These are phyloP conservation scores for Pseudochirops cupreus DNA, from an alignment of 2,797 vertebrate species.

Conservation along the genomic window DNA sequence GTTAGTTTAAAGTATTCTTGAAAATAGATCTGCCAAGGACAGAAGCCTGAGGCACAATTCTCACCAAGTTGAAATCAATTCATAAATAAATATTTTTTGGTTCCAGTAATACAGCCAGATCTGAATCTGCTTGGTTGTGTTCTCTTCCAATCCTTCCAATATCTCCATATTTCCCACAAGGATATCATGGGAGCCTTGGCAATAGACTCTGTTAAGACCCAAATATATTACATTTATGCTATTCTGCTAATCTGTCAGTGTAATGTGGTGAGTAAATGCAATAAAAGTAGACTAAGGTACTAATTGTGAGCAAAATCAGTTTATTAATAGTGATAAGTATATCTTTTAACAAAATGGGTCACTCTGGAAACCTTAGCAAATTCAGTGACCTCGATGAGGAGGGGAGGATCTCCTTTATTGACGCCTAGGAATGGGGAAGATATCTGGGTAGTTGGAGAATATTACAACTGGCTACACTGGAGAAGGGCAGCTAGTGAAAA, in stretches of 20 bases:
- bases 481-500: background rate
- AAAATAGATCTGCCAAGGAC: background rate
- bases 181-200: background rate
- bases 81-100: background rate
- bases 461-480: too few relatives aligned
- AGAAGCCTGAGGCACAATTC: background rate
- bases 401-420: background rate
- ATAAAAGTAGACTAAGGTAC: background rate
- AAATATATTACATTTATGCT: background rate
- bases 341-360: background rate
- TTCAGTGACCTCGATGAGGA: background rate
- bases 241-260: background rate
- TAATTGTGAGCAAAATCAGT: background rate
- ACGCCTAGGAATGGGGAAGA: background rate
- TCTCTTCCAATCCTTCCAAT: background rate
- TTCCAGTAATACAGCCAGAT: background rate
- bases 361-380: background rate
- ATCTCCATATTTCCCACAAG: background rate
- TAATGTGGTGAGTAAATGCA: background rate
- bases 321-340: background rate
- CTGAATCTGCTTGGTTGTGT: background rate
- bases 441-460: too few relatives aligned
- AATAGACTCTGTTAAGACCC: background rate
- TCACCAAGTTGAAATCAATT: background rate
- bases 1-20: background rate